phyloP scores from a whole-genome alignment of 2,888 invertebrate species.

The Trichopria drosophilae region DNA sequence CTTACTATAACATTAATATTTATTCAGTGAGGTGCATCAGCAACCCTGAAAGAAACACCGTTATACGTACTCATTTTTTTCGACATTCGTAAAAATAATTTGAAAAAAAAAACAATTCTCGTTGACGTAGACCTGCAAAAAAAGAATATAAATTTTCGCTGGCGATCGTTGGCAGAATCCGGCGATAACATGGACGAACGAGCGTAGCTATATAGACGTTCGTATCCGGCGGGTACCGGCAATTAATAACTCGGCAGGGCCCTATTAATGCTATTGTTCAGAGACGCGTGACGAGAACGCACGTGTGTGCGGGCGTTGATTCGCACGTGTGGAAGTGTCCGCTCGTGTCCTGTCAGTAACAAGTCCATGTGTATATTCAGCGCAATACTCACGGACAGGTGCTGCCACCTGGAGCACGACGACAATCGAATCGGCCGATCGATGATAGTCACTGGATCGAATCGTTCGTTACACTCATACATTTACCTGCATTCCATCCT shows the following conservation, averaged over 20 bases:
- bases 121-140: no score
- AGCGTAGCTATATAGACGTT: slow-evolving; percentile 52
- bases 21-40: no score
- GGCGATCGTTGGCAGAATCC: no score
- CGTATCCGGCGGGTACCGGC: slow-evolving; percentile 57
- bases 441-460: slow-evolving; percentile 41
- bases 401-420: slow-evolving; percentile 47
- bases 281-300: slow-evolving; percentile 56
- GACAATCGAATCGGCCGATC: slow-evolving; percentile 47
- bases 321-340: slow-evolving; percentile 21
- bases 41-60: no score
- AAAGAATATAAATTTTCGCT: no score
- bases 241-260: slow-evolving; percentile 56
- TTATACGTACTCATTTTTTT: no score
- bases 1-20: no score
- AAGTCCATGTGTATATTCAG: slow-evolving; percentile 35
- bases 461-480: slow-evolving; percentile 39
- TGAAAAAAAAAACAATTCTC: no score
- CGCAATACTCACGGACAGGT: slow-evolving; percentile 48
- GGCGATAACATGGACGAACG: no score
- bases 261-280: slow-evolving; percentile 59
- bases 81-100: no score
- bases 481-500: no score
- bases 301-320: slow-evolving; percentile 34
- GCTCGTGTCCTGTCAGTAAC: slow-evolving; percentile 26